Percentiles rank a stretch among this genome's conserved stretches.
Evolutionary conservation across 2,888 invertebrate species (phyloP).

Genomic region (Candidula unifasciata): DNA sequence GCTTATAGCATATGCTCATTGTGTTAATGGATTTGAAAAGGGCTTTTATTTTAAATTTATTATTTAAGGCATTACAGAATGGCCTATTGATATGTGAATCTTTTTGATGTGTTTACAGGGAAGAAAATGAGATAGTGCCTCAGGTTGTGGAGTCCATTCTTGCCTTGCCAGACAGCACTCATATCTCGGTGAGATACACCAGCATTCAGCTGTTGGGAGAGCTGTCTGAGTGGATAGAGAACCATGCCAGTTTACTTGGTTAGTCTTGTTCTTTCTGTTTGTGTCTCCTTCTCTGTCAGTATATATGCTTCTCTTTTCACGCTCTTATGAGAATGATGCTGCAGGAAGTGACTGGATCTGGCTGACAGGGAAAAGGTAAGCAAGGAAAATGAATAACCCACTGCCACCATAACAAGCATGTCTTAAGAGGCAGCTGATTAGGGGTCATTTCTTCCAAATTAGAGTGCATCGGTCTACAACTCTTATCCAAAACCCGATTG

Average conservation of each 20-base stretch:
- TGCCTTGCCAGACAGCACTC: constrained; percentile 87
- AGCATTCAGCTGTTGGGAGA: constrained; percentile 91
- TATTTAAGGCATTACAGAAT: no score
- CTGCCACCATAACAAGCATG: no score
- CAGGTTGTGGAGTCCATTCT: constrained; percentile 94
- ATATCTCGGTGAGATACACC: constrained; percentile 92
- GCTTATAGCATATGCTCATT: no score
- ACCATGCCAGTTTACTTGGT: constrained; percentile 88
- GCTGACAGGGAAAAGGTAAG: no score
- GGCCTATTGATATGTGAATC: not conserved
- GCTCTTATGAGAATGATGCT: not conserved
- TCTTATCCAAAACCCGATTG: no score
- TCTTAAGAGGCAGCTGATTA: no score
- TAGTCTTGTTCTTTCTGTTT: constrained; percentile 51
- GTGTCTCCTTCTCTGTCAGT: constrained; percentile 79
- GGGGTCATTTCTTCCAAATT: no score
- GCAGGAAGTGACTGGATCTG: not conserved
- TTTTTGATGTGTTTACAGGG: constrained; percentile 80
- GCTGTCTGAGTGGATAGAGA: constrained; percentile 95
- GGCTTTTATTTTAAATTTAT: no score
- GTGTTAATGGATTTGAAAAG: no score
- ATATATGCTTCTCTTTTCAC: constrained; percentile 89
- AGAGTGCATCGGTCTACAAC: no score
- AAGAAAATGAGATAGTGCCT: constrained; percentile 93
- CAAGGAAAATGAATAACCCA: no score